Percentiles rank a stretch among this genome's conserved stretches.
These are phyloP conservation scores for Tylochromis polylepis DNA, from an alignment of 2,113 vertebrate species.

Conservation along the genomic window DNA sequence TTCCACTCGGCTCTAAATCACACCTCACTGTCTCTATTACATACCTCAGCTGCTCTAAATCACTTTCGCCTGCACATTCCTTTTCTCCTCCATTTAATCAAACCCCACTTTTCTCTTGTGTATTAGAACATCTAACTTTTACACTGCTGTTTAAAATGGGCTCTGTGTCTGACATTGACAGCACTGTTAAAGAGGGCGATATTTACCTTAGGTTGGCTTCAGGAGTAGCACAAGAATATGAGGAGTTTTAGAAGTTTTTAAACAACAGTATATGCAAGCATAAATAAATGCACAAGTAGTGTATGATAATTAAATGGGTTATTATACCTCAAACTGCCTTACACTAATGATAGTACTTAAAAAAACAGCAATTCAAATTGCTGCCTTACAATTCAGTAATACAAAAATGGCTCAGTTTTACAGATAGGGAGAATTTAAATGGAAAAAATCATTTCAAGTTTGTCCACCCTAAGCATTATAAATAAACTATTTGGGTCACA, in stretches of 20 bases:
- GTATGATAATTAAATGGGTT: neutral
- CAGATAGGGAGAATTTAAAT: neutral
- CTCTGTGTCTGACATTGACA: neutral
- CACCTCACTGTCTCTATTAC: slow-evolving; percentile 47
- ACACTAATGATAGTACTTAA: neutral
- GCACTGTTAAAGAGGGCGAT: neutral
- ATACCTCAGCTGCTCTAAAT: slow-evolving; percentile 34
- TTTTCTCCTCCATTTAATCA: slow-evolving; percentile 5
- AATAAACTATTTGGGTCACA: too few relatives aligned
- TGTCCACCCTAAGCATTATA: too few relatives aligned
- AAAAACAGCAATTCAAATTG: neutral
- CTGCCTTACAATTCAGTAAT: neutral
- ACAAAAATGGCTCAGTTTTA: neutral
- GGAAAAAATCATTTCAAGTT: too few relatives aligned
- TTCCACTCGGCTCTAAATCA: slow-evolving; percentile 42
- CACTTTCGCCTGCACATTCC: neutral
- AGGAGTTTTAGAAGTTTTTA: neutral
- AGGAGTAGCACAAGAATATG: neutral
- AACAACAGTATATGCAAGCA: neutral
- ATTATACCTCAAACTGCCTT: neutral
- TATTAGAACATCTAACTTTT: neutral
- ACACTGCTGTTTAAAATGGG: neutral
- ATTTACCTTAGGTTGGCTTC: neutral
- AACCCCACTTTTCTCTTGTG: neutral
- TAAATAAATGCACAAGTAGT: neutral